These are phyloP conservation scores for Darevskia nairensis DNA, from an alignment of 2,797 vertebrate genomes.

Conservation along the genomic window DNA sequence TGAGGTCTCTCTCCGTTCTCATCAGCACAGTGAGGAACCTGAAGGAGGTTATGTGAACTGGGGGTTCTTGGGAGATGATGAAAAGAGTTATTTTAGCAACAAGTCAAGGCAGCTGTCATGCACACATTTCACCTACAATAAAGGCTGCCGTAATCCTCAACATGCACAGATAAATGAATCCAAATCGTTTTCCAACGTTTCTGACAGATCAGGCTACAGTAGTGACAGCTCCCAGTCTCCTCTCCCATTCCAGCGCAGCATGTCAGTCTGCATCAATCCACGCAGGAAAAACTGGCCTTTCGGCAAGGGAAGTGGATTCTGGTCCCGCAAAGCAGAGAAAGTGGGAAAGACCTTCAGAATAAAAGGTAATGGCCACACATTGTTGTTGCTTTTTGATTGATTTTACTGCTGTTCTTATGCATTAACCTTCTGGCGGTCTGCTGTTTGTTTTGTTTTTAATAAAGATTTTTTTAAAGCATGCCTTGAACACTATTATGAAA, in stretches of 20 bases:
- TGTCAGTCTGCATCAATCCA: conserved; percentile 70
- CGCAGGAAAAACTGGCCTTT: conserved; percentile 70
- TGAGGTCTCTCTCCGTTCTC: conserved; percentile 62
- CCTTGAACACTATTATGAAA: background rate
- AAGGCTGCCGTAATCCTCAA: conserved; percentile 46
- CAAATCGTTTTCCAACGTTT: conserved; percentile 80
- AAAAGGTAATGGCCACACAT: conserved; percentile 69
- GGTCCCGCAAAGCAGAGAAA: conserved; percentile 63
- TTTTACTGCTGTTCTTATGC: background rate
- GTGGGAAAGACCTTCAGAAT: conserved; percentile 69
- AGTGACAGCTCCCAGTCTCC: conserved; percentile 74
- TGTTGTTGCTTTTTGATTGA: background rate
- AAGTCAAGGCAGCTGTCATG: conserved; percentile 63
- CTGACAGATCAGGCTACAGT: conserved; percentile 43
- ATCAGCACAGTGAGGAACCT: conserved; percentile 40
- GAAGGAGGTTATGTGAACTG: conserved; percentile 84
- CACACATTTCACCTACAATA: conserved; percentile 53
- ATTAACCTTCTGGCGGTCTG: background rate
- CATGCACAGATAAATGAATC: conserved; percentile 58
- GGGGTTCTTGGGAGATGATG: conserved; percentile 83
- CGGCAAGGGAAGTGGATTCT: conserved; percentile 71
- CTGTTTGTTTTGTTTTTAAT: background rate
- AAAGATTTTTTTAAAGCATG: no score
- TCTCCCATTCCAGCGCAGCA: conserved; percentile 57
- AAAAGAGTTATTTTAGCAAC: conserved; percentile 67